Conservation (phyloP, 2,113 vertebrate genomes). For the Siniperca knerii region DNA sequence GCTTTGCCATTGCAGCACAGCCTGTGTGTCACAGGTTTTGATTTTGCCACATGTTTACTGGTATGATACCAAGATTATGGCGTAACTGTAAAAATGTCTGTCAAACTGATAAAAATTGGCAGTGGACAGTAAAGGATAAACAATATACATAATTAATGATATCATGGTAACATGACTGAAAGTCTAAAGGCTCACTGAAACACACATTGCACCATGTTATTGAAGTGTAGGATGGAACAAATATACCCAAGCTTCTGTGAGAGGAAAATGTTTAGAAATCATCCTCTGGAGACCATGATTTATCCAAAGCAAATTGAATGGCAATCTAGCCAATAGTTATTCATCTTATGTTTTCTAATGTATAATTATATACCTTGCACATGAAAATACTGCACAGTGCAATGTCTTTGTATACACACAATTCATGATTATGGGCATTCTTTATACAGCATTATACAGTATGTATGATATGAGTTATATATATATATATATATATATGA, state of each 20-base stretch:
- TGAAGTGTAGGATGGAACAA: background rate
- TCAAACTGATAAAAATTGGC: background rate
- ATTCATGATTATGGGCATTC: background rate
- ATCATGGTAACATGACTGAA: background rate
- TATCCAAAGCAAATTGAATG: background rate
- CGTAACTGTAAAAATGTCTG: background rate
- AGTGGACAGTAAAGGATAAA: background rate
- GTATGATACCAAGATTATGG: background rate
- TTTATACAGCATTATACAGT: background rate
- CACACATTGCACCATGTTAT: background rate
- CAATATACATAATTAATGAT: background rate
- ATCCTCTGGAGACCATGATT: background rate
- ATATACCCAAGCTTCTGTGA: background rate
- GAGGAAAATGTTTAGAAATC: too few species aligned
- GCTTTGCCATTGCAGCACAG: background rate
- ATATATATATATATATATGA: background rate
- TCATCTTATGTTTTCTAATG: background rate
- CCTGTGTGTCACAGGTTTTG: background rate
- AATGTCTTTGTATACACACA: background rate
- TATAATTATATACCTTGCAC: background rate
- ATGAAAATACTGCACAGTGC: background rate
- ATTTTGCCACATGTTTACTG: background rate
- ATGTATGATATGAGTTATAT: background rate
- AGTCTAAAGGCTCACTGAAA: background rate
- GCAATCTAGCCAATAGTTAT: background rate